These are phyloP conservation scores for Zaprionus inermis DNA, from an alignment of 1,140 invertebrate genomes.

Conservation along the genomic window DNA sequence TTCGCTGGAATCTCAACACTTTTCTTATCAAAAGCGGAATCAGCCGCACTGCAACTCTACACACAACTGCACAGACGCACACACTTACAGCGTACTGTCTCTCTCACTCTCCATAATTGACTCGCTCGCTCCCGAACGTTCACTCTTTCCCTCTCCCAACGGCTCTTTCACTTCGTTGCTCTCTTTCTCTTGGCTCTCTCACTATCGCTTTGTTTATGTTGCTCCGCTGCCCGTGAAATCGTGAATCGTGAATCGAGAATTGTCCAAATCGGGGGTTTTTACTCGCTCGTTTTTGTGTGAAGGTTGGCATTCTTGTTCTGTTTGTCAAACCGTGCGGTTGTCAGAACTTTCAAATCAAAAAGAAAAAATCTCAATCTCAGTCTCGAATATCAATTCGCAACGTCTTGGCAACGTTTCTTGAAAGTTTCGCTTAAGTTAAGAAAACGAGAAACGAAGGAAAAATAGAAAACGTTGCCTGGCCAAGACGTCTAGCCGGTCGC, in stretches of 20 bases:
- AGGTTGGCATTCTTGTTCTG: conserved; percentile 84
- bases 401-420: conserved; percentile 39
- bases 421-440: conserved; percentile 7
- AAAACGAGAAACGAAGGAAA: not conserved
- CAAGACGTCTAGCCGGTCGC: conserved; percentile 43
- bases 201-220: conserved; percentile 15
- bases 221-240: conserved; percentile 28
- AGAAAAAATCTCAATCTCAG: conserved; percentile 1
- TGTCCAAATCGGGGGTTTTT: conserved; percentile 56
- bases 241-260: not conserved
- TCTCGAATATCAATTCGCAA: conserved; percentile 14
- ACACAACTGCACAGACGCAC: not conserved
- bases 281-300: conserved; percentile 68
- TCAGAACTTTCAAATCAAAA: conserved; percentile 53
- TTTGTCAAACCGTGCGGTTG: conserved; percentile 80
- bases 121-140: conserved; percentile 21
- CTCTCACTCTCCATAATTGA: not conserved
- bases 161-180: not conserved
- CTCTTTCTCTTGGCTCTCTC: not conserved
- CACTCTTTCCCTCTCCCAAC: conserved; percentile 9
- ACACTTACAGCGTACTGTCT: too few species aligned
- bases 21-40: conserved; percentile 45
- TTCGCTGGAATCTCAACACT: conserved; percentile 37
- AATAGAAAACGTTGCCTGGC: conserved; percentile 32
- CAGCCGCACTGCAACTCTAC: conserved; percentile 18